These are phyloP conservation scores for Streblospio benedicti DNA, from an alignment of 1,140 invertebrate genomes.

Conservation along the genomic window DNA sequence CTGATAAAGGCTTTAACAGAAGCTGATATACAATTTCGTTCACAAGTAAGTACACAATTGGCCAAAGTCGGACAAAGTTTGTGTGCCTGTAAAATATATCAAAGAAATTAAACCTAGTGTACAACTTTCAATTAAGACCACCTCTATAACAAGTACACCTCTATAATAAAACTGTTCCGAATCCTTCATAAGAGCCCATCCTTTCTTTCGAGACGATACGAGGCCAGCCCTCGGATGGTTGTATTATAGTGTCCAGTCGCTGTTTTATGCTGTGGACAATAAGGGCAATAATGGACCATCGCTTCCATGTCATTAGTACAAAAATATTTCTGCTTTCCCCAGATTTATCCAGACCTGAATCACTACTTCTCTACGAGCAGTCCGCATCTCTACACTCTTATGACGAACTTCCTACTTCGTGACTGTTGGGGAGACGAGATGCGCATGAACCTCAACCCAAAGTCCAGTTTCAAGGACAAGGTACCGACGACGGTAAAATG, in stretches of 20 bases:
- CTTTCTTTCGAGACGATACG: no score
- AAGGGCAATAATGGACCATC: neutral
- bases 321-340: neutral
- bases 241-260: neutral
- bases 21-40: constrained; percentile 4
- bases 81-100: no score
- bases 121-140: no score
- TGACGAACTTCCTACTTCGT: neutral
- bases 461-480: no score
- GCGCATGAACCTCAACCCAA: no score
- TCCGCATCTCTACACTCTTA: neutral
- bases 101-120: no score
- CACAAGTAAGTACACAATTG: neutral
- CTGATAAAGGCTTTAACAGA: neutral
- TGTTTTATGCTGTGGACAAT: neutral
- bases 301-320: neutral
- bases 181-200: no score
- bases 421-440: constrained; percentile 1
- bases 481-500: no score
- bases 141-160: no score
- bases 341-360: constrained; percentile 6
- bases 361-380: neutral
- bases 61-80: no score
- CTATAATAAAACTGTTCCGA: no score
- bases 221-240: neutral